phyloP scores from a whole-genome alignment of 2,113 vertebrate genomes.

The Isurus oxyrinchus region DNA sequence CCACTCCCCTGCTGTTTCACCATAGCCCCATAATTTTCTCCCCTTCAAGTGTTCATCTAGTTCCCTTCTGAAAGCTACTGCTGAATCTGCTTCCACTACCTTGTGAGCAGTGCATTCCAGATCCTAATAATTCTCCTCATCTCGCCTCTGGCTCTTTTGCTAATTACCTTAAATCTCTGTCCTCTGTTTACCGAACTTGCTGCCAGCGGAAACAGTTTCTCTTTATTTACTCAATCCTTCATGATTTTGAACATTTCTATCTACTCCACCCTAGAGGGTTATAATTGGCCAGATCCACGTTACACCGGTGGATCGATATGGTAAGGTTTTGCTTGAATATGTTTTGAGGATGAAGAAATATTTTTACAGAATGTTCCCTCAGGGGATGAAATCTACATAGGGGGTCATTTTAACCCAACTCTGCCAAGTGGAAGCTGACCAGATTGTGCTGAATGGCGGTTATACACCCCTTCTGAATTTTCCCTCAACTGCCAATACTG shows the following conservation, averaged over 20 bases:
- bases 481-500: background rate
- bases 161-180: background rate
- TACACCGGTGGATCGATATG: background rate
- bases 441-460: background rate
- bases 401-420: background rate
- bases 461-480: background rate
- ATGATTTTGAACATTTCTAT: background rate
- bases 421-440: background rate
- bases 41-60: no score
- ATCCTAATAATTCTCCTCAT: background rate
- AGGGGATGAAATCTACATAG: background rate
- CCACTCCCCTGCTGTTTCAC: background rate
- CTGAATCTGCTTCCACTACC: background rate
- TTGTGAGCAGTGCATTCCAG: background rate
- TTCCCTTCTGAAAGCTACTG: background rate
- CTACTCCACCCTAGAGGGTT: background rate
- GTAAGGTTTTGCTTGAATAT: background rate
- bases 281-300: background rate
- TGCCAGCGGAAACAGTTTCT: background rate
- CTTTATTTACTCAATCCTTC: background rate
- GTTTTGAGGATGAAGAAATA: background rate
- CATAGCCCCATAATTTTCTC: no score
- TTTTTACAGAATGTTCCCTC: background rate
- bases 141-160: background rate
- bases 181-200: background rate